These are phyloP conservation scores for Coronaproctus castanopsis DNA, from an alignment of 2,888 invertebrate species.

Conservation along the genomic window DNA sequence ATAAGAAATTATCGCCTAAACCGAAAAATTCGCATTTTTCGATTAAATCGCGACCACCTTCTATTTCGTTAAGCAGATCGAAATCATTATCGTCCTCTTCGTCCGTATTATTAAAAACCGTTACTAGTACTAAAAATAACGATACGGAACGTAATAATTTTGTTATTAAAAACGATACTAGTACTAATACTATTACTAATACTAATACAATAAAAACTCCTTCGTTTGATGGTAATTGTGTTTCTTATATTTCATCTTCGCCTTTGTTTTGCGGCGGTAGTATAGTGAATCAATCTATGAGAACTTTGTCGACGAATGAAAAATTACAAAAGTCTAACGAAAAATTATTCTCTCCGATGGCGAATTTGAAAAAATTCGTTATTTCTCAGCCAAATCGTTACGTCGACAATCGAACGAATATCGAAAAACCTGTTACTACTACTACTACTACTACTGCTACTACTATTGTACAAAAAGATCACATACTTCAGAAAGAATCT, in stretches of 20 bases:
- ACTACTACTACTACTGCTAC: neutral
- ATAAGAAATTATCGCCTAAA: neutral
- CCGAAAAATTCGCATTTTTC: neutral
- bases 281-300: too few relatives aligned
- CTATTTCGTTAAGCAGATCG: too few relatives aligned
- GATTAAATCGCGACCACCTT: too few relatives aligned
- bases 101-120: too few relatives aligned
- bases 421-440: neutral
- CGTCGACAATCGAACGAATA: neutral
- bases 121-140: neutral
- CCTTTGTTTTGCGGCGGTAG: neutral
- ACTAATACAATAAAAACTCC: neutral
- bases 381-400: neutral
- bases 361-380: neutral
- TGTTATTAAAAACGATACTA: neutral
- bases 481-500: neutral
- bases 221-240: neutral
- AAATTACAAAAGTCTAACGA: neutral
- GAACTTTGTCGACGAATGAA: neutral
- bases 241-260: neutral
- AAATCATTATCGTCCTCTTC: neutral
- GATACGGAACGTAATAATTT: neutral
- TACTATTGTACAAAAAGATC: neutral
- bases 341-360: neutral
- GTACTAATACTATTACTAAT: neutral